Evolutionary conservation across 1,140 invertebrate species (phyloP), one percentile per base, ranked within the genome.

Genomic region (Eciton burchellii): DNA sequence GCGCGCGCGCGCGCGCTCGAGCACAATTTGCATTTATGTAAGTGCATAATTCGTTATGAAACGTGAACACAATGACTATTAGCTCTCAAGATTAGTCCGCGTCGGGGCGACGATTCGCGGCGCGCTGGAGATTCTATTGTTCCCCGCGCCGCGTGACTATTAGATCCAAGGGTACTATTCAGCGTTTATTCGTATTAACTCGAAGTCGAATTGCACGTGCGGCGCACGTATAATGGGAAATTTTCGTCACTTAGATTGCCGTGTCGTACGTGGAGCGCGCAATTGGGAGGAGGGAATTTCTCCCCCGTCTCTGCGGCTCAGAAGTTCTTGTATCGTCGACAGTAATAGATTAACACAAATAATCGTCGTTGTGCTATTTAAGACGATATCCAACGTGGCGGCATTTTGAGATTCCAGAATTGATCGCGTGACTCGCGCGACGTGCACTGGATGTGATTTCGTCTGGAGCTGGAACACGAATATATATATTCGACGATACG

Each of bases 41-140:
- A 79, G 74, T 79, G 74, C 74, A 79, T 70, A 79, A 79, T 79
- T 79, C 74, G 74, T 79, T 79, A 79, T 79, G 74, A 79, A 70
- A 79, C 54, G 74, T 49, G 66, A 79, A 66, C 63, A 79, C 74
- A 79, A 79, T 79, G 63, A 79, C 74, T 79, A 79, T 79, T 79
- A 79, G 74, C 74, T 68, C 26, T 35, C 63, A 70, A 79, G 74
- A 79, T 79, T 79, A 79, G 63, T 79, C 49, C 66, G 24, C 63
- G 74, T 68, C 74, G 63, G 41, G 52, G 49, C 63, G 74, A 79
- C 74, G 74, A 79, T 79, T 68, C 63, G 63, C 74, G 26, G 49
- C 49, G 49, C 63, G 24, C 49, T 54, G 35, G 62, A 79, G 49
- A 79, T 79, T 79, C 74, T 70, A 79, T 79, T 79, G 74, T 79